phyloP scores from a whole-genome alignment of 2,888 invertebrate genomes.

The Tinea trinotella region DNA sequence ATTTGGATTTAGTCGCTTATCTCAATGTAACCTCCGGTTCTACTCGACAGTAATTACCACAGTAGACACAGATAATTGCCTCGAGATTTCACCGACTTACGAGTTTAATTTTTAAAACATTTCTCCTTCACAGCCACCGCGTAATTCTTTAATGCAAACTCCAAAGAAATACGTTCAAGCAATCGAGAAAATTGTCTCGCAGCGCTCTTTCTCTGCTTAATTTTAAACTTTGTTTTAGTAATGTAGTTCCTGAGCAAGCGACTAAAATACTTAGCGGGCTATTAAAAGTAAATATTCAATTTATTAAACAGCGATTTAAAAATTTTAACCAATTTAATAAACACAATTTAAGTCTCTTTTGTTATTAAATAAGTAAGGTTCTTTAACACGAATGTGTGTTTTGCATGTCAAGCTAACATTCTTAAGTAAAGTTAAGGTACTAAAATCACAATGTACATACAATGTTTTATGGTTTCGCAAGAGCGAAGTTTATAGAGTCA shows the following conservation, averaged over 20 bases:
- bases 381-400: not conserved
- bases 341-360: not conserved
- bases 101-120: conserved; percentile 29
- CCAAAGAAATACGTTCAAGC: not conserved
- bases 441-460: not conserved
- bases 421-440: not conserved
- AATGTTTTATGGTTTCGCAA: not conserved
- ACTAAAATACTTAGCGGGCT: not conserved
- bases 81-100: conserved; percentile 33
- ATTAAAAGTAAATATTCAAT: not conserved
- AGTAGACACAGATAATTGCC: conserved; percentile 48
- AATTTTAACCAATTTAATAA: not conserved
- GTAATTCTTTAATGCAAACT: not conserved
- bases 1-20: conserved; percentile 37
- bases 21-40: conserved; percentile 30
- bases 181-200: not conserved
- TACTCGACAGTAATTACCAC: conserved; percentile 40
- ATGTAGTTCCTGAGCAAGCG: not conserved
- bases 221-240: not conserved
- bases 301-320: not conserved
- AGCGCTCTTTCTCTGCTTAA: not conserved
- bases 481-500: not conserved
- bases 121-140: not conserved
- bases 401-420: not conserved
- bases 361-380: not conserved